Evolutionary conservation across 2,888 invertebrate genomes (phyloP).

Genomic region (Hirtodrosophila confusa): DNA sequence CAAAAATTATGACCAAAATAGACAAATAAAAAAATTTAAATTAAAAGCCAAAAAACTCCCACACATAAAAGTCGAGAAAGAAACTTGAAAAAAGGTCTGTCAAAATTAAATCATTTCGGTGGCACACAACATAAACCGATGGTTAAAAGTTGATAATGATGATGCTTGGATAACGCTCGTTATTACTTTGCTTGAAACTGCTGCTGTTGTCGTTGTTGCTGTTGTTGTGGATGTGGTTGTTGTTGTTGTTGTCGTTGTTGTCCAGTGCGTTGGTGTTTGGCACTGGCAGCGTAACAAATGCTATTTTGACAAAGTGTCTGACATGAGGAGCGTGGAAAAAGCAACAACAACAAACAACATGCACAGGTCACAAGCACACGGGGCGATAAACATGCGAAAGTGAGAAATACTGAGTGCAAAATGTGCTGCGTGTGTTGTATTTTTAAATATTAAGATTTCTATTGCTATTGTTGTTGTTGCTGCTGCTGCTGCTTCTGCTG

Average conservation of each 20-base stretch:
- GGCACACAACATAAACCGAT: constrained; percentile 81
- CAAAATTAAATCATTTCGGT: constrained; percentile 81
- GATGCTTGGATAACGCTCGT: constrained; percentile 79
- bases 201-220: constrained; percentile 11
- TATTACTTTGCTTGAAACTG: constrained; percentile 59
- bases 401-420: constrained; percentile 72
- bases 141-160: constrained; percentile 82
- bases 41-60: constrained; percentile 79
- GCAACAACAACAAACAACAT: constrained; percentile 22
- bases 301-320: constrained; percentile 81
- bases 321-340: constrained; percentile 80
- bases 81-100: constrained; percentile 77
- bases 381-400: constrained; percentile 64
- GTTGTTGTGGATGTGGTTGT: constrained; percentile 23
- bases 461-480: constrained; percentile 22
- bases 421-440: constrained; percentile 59
- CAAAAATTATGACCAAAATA: constrained; percentile 81
- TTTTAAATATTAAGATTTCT: constrained; percentile 47
- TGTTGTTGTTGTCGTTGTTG: constrained; percentile 45
- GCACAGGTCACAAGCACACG: constrained; percentile 23
- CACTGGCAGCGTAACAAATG: constrained; percentile 78
- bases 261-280: constrained; percentile 79
- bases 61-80: constrained; percentile 80
- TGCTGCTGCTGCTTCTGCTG: constrained; percentile 15
- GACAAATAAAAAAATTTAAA: constrained; percentile 75